Conservation (phyloP, 2,797 vertebrate species). For the Sebastes minor region DNA sequence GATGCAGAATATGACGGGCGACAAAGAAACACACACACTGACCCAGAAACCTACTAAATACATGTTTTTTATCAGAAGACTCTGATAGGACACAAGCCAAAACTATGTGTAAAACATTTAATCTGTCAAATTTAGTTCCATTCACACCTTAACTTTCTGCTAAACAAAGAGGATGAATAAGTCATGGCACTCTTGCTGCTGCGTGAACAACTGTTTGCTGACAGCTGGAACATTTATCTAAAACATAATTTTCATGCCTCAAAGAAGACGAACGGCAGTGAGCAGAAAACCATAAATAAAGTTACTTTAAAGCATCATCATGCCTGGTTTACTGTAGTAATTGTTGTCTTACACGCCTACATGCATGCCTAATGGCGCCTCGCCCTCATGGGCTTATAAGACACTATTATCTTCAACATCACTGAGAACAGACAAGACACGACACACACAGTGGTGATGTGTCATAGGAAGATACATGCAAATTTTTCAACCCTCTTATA, state of each 20-base stretch:
- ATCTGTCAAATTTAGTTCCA: neutral
- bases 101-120: neutral
- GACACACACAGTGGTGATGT: neutral
- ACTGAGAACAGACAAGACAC: neutral
- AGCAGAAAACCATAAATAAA: neutral
- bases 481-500: neutral
- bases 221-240: neutral
- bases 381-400: neutral
- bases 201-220: neutral
- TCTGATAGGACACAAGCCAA: neutral
- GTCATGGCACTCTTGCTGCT: neutral
- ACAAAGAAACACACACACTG: neutral
- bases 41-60: slow-evolving; percentile 43
- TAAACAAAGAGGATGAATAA: neutral
- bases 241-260: neutral
- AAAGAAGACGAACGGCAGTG: neutral
- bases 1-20: neutral
- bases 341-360: neutral
- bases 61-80: neutral
- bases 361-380: neutral
- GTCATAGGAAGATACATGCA: neutral
- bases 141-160: neutral
- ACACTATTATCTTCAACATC: neutral
- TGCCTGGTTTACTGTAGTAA: slow-evolving; percentile 9
- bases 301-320: neutral